Percentiles rank a stretch among this genome's conserved stretches.
Evolutionary conservation across 2,113 vertebrate genomes (phyloP).

Genomic region (Eulemur rufifrons): DNA sequence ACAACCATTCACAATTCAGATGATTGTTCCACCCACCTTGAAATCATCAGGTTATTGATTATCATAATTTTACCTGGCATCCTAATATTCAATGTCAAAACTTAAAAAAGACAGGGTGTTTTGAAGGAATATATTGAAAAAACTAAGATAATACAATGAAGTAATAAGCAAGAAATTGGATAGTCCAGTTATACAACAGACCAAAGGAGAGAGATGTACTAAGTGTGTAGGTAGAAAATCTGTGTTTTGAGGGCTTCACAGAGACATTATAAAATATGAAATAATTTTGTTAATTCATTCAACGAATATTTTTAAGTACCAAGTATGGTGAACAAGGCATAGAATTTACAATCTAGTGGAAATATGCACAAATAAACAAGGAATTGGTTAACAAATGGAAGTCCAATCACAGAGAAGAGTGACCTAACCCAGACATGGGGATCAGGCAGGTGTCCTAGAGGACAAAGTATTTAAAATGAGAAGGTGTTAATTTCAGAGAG

Average conservation of each 20-base stretch:
- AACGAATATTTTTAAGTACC: not conserved
- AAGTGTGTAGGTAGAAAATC: not conserved
- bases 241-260: not conserved
- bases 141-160: not conserved
- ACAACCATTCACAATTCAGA: not conserved
- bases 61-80: not conserved
- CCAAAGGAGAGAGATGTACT: not conserved
- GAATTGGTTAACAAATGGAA: not conserved
- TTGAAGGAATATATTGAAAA: not conserved
- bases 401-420: not conserved
- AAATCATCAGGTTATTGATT: constrained; percentile 14
- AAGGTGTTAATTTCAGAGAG: not conserved
- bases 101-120: not conserved
- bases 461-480: not conserved
- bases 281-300: not conserved
- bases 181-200: not conserved
- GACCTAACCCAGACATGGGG: not conserved
- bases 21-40: not conserved
- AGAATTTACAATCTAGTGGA: not conserved
- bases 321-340: not conserved
- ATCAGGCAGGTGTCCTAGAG: not conserved
- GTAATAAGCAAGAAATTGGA: not conserved
- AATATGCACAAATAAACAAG: not conserved
- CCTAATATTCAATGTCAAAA: not conserved
- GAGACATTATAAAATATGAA: not conserved